Evolutionary conservation across 2,113 vertebrate species (phyloP).

Genomic region (Poecilia latipinna): DNA sequence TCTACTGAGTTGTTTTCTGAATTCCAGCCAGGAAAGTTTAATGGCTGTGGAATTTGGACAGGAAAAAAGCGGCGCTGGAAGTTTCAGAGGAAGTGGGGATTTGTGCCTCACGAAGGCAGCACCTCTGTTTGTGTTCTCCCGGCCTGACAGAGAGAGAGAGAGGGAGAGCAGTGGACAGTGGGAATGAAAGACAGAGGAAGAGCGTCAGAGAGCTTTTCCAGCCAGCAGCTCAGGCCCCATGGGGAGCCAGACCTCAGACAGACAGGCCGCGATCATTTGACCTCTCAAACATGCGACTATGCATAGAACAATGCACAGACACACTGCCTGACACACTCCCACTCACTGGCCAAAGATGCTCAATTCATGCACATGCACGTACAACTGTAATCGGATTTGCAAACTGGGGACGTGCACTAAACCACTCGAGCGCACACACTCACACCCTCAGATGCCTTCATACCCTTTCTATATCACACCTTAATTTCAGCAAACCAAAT

Average conservation of each 20-base stretch:
- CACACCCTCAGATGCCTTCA: slow-evolving; percentile 10
- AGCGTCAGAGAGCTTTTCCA: slow-evolving; percentile 82
- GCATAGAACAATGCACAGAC: slow-evolving; percentile 61
- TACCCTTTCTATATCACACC: slow-evolving; percentile 59
- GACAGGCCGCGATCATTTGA: slow-evolving; percentile 69
- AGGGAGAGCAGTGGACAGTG: neutral
- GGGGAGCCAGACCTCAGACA: slow-evolving; percentile 71
- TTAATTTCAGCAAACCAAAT: slow-evolving; percentile 20
- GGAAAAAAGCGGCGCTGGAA: slow-evolving; percentile 88
- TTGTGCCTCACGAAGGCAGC: slow-evolving; percentile 83
- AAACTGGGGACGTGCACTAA: neutral
- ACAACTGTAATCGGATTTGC: slow-evolving; percentile 4
- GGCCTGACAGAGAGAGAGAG: slow-evolving; percentile 51
- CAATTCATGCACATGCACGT: slow-evolving; percentile 28
- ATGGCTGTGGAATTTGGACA: slow-evolving; percentile 96
- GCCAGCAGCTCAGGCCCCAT: slow-evolving; percentile 63
- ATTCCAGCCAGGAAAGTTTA: slow-evolving; percentile 92
- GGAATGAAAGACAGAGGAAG: slow-evolving; percentile 74
- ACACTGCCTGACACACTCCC: slow-evolving; percentile 38
- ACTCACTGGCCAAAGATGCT: slow-evolving; percentile 3
- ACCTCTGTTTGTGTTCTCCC: slow-evolving; percentile 88
- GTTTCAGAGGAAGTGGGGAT: slow-evolving; percentile 92
- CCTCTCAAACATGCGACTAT: slow-evolving; percentile 55
- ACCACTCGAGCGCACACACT: neutral
- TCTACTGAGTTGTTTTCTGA: slow-evolving; percentile 82